Evolutionary conservation across 2,888 invertebrate species (phyloP), one percentile per base, ranked within the genome.

Genomic region (Spilosoma lubricipeda): DNA sequence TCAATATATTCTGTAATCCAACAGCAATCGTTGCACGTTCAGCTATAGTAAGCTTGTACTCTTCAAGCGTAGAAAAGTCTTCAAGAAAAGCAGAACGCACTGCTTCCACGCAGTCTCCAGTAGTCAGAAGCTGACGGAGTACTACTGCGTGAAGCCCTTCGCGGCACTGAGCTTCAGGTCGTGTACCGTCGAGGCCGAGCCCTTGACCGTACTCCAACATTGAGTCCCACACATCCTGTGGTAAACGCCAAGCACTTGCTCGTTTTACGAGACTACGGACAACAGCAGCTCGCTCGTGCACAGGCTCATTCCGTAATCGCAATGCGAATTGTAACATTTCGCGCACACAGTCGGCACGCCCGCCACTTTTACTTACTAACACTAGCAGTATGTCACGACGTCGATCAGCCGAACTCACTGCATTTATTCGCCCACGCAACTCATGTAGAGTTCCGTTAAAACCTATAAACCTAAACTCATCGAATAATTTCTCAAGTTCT

Each of bases 341-440:
- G 5, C 87, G 85, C 2, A 93, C 80, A 64, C 87, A 84, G 3
- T 89, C 89, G 11, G 77, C 78, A 39, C 88, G 85, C 0, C 92
- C 91, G 5, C 93, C 93, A 39, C 86, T 92, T 76, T 94, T 94
- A 77, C 93, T 94, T 0, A 94, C 90, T 39, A 94, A 85, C 5
- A 94, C 93, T 3, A 93, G 82, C 74, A 94, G 86, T 80, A 94
- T 93, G 71, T 88, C 90, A 56, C 92, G 88, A 20, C 94, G 85
- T 36, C 89, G 90, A 64, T 93, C 87, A 0, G 86, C 76, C 4
- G 88, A 86, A 67, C 88, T 89, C 70, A 90, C 89, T 1, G 87
- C 84, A 30, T 77, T 71, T 59, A 94, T 78, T n/a, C 87, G 87
- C 65, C 86, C 89, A 1, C 80, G 82, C 1, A 94, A 82, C 30